Base-by-base conservation (phyloP, 2,888 invertebrate species). In the Barypeithes pellucidus region DNA sequence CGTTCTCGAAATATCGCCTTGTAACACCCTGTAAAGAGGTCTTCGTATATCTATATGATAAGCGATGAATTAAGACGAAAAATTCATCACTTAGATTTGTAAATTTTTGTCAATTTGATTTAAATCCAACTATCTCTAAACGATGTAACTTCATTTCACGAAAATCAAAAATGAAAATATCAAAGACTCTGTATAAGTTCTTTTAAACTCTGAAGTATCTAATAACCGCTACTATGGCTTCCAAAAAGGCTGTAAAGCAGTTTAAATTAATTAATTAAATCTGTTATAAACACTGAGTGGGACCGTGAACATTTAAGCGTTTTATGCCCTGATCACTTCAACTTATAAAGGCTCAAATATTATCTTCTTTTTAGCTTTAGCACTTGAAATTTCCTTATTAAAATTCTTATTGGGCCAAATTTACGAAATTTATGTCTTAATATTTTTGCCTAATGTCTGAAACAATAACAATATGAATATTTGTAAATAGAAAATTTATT, bases 251-350 rank as follows among this genome's bases (percentile, higher is more conserved):
- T 82, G 82, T 81, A 81, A 82, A 84, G 82, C 82, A 83, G 83
- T 81, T 84, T 82, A 84, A 86, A 86, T 86, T 86, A 86, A 86
- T 86, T 86, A 85, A 86, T 86, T 86, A 86, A 85, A 85, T 85
- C 85, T 84, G 84, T 83, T 84, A 84, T 85, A 86, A 85, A 86
- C 85, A 84, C 82, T 84, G 81, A 84, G 82, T 84, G 82, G 83
- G 81, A 81, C 81, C 47, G 43, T 63, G 62, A 71, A 41, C 47
- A 41, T 62, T 72, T 41, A 24, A 67, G 43, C 50, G 50, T 57
- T 41, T 57, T 66, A 54, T 22, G 22, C 67, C 33, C 50, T 47
- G 16, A 65, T 50, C 67, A 47, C 29, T 61, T 61, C 45, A 47
- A 68, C 59, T 60, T 72, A 41, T 52, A 62, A 70, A 70, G 43